Conservation (phyloP, 2,797 vertebrate genomes). For the Lepilemur ruficaudatus region DNA sequence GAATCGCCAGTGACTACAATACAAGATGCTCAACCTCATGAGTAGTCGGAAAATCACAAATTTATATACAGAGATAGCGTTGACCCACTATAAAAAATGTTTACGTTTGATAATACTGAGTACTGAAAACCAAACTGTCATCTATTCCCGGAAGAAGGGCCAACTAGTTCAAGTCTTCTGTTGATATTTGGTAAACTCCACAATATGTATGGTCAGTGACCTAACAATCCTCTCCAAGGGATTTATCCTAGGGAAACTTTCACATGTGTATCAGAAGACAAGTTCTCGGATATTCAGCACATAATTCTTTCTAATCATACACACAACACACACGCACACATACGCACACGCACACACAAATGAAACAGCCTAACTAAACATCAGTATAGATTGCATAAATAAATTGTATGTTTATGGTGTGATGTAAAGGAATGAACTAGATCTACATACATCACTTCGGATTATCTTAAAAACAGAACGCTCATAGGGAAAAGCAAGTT, state of each 20-base stretch:
- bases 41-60: background rate
- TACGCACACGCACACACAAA: background rate
- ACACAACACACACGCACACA: background rate
- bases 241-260: background rate
- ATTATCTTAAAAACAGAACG: conserved; percentile 34
- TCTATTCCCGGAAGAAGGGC: background rate
- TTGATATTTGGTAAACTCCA: background rate
- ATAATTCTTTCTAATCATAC: background rate
- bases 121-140: background rate
- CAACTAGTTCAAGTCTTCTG: background rate
- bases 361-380: background rate
- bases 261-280: background rate
- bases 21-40: background rate
- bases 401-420: background rate
- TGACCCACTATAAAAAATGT: background rate
- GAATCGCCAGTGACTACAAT: background rate
- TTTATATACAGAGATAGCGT: background rate
- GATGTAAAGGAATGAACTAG: background rate
- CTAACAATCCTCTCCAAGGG: background rate
- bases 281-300: background rate
- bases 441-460: background rate
- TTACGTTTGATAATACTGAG: background rate
- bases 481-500: background rate
- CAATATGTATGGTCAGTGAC: background rate
- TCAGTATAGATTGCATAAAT: background rate